phyloP scores from a whole-genome alignment of 2,113 vertebrate species.

The Nyctibius bracteatus region DNA sequence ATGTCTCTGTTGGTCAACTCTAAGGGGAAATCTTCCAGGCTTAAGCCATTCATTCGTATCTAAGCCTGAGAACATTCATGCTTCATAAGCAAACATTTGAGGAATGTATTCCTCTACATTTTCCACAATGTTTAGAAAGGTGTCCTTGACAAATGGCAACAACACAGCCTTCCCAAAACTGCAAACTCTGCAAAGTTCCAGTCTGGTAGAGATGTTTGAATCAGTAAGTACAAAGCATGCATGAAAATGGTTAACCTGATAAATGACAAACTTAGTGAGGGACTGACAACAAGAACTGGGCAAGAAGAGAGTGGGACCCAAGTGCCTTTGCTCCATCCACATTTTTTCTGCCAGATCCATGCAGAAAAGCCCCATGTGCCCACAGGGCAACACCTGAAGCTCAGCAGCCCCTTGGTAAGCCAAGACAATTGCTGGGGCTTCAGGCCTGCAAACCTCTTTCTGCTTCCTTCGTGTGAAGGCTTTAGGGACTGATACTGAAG shows the following conservation, averaged over 20 bases:
- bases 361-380: background rate
- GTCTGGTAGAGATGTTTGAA: background rate
- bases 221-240: background rate
- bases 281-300: background rate
- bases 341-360: background rate
- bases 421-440: background rate
- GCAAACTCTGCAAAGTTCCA: background rate
- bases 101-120: background rate
- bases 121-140: background rate
- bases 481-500: background rate
- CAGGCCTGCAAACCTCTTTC: background rate
- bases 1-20: background rate
- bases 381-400: background rate
- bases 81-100: background rate
- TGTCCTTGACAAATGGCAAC: background rate
- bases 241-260: background rate
- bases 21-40: background rate
- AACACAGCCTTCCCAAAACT: background rate
- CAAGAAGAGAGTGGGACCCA: background rate
- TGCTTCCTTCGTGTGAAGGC: background rate
- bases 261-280: background rate
- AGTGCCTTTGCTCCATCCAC: background rate
- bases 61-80: background rate
- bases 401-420: background rate
- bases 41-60: background rate